phyloP scores from a whole-genome alignment of 2,113 vertebrate genomes.

The Columbina picui region DNA sequence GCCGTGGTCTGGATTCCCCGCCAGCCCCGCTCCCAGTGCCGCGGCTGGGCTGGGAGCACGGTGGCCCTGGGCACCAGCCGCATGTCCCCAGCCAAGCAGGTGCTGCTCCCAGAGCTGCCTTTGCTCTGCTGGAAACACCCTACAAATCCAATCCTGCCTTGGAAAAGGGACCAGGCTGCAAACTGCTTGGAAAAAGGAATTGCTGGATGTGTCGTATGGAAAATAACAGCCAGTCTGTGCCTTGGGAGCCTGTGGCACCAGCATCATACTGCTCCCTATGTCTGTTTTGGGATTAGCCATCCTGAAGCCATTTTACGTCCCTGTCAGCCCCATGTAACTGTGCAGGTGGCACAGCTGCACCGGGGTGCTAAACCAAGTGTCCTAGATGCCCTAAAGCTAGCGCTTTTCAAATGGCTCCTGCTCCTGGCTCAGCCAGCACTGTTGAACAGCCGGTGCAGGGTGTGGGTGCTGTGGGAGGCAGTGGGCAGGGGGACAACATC shows the following conservation, averaged over 20 bases:
- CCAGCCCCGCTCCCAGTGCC: not conserved
- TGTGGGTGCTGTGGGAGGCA: not conserved
- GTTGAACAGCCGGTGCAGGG: not conserved
- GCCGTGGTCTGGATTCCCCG: not conserved
- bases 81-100: fast-evolving
- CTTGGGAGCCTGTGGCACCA: not conserved
- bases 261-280: not conserved
- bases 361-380: fast-evolving
- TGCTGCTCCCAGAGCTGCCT: not conserved
- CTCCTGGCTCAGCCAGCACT: not conserved
- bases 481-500: too few species aligned
- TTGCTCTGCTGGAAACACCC: fast-evolving
- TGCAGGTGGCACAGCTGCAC: not conserved
- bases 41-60: fast-evolving
- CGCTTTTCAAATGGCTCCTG: not conserved
- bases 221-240: not conserved
- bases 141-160: not conserved
- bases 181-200: not conserved
- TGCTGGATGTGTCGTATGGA: not conserved
- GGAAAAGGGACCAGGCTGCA: not conserved
- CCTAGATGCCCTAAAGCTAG: not conserved
- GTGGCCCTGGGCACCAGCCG: fast-evolving
- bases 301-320: not conserved
- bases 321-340: not conserved
- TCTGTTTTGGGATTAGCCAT: not conserved